Base-by-base conservation (phyloP, 1,140 invertebrate species). In the Diachasma alloeum region DNA sequence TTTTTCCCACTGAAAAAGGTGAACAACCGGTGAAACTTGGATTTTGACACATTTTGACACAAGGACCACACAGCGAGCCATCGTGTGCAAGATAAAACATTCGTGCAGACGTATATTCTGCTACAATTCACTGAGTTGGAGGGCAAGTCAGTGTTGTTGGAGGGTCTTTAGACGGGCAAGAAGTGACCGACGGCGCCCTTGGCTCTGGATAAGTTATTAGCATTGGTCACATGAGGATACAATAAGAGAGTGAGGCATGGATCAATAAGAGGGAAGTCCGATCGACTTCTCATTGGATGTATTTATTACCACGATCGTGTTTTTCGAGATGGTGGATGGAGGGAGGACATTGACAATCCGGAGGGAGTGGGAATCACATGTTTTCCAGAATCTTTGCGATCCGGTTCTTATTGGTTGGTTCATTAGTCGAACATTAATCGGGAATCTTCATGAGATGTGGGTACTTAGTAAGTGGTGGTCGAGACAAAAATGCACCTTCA, bases 31-130 rank as follows among this genome's bases (percentile, higher is more conserved):
- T 63, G 24, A 76, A 87, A 87, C 85, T 87, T 81, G 82, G 87
- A 83, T 88, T 88, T 88, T 88, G 87, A 88, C 87, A 88, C 86
- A 87, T 88, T 88, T 88, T 88, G 86, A 88, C 86, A 85, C 86
- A 81, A 82, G 83, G 87, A 88, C 87, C 87, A 87, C 87, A 88
- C 87, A 88, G 80, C 76, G 79, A 80, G 86, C 72, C 42, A n/a
- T 22, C 24, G 17, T 36, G 11, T 46, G n/a, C 31, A 36, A 6
- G 48, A 79, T 83, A 86, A 84, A 87, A 87, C 87, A 87, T 84
- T 81, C 74, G 79, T 72, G 76, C 9, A 63, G 24, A 79, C 67
- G 66, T 70, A 17, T 36, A 36, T 63, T 13, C 26, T 63, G 59
- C 19, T 63, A 63, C 59, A 63, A 26, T 63, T 63, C 59, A 26